Evolutionary conservation across 2,888 invertebrate species (phyloP).

Genomic region (Hirudinaria manillensis): DNA sequence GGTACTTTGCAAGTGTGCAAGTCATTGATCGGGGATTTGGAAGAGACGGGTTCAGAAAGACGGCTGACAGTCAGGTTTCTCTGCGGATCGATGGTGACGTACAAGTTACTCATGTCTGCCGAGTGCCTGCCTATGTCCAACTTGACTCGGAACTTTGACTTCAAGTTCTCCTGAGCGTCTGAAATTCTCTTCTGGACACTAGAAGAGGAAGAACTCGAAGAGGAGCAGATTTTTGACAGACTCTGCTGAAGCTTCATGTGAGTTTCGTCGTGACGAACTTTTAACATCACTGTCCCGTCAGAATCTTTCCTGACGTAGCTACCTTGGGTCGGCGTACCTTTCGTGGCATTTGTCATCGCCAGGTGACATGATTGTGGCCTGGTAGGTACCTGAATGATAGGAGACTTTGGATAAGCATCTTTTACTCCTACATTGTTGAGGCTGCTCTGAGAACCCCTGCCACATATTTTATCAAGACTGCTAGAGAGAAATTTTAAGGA

Average conservation of each 20-base stretch:
- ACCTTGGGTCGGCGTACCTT: not conserved
- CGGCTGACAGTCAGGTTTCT: slow-evolving; percentile 16
- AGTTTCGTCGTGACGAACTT: slow-evolving; percentile 27
- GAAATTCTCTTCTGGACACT: slow-evolving; percentile 22
- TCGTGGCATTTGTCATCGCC: not conserved
- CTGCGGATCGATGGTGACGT: slow-evolving; percentile 6
- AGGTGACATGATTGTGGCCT: not conserved
- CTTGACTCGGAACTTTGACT: slow-evolving; percentile 23
- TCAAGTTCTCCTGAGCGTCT: slow-evolving; percentile 25
- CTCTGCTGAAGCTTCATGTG: slow-evolving; percentile 16
- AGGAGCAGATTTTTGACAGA: slow-evolving; percentile 19
- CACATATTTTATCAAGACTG: slow-evolving; percentile 27
- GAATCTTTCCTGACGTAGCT: not conserved
- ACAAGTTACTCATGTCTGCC: not conserved
- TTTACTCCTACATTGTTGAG: not conserved
- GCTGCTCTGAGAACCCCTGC: slow-evolving; percentile 9
- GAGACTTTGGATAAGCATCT: not conserved
- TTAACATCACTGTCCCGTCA: not conserved
- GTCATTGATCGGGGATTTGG: not conserved
- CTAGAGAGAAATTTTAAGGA: slow-evolving; percentile 25
- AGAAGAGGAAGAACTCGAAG: not conserved
- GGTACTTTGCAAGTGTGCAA: slow-evolving; percentile 24
- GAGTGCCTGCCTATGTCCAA: not conserved
- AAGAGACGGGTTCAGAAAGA: not conserved
- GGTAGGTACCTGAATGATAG: not conserved